These are phyloP conservation scores for Balearica regulorum DNA, from an alignment of 2,797 vertebrate genomes.

Conservation along the genomic window DNA sequence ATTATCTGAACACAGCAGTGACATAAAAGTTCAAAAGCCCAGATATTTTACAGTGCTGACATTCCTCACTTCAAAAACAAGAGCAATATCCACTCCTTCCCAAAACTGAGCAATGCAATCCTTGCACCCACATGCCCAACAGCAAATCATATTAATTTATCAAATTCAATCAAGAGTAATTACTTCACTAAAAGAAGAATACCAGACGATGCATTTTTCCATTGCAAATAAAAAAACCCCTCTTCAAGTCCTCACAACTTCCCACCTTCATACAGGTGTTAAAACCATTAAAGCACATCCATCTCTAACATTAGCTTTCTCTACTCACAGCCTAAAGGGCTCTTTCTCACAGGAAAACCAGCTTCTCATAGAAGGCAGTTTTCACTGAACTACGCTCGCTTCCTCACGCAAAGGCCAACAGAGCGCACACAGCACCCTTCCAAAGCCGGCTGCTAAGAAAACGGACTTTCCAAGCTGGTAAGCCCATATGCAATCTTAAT, in stretches of 20 bases:
- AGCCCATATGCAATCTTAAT: constrained; percentile 36
- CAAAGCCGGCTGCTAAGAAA: constrained; percentile 38
- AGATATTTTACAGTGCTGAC: neutral
- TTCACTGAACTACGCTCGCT: neutral
- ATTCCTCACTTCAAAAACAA: neutral
- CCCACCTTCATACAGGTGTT: neutral
- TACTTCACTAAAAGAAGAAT: neutral
- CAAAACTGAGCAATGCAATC: neutral
- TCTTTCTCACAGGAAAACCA: neutral
- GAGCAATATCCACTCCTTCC: neutral
- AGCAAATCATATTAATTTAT: neutral
- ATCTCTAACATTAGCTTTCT: neutral
- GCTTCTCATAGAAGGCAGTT: neutral
- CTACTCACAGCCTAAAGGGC: neutral
- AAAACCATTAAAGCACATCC: neutral
- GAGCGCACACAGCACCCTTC: constrained; percentile 10
- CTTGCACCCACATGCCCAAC: neutral
- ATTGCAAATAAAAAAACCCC: neutral
- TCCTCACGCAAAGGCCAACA: constrained; percentile 47
- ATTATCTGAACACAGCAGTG: neutral
- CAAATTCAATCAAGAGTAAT: neutral
- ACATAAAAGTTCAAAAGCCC: neutral
- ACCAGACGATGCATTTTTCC: neutral
- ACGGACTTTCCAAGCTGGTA: constrained; percentile 40
- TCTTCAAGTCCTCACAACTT: neutral